These are phyloP conservation scores for Hyalella azteca DNA, from an alignment of 2,888 invertebrate genomes.

Conservation along the genomic window DNA sequence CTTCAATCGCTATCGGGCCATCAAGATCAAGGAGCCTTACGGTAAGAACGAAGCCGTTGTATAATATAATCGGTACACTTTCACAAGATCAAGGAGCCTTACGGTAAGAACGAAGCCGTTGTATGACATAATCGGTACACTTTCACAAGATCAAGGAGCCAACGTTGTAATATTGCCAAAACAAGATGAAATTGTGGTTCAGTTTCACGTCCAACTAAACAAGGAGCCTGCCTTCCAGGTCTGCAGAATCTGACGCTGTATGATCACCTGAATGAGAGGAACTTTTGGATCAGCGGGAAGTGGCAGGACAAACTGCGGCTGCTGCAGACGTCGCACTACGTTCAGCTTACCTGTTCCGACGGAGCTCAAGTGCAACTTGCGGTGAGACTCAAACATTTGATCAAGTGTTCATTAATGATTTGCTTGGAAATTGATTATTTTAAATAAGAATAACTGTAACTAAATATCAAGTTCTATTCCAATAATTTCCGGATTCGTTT, in stretches of 20 bases:
- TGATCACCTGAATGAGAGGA: background rate
- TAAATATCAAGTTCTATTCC: no score
- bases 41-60: background rate
- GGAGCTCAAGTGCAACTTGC: background rate
- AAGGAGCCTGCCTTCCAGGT: no score
- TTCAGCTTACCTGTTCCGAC: background rate
- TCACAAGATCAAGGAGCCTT: background rate
- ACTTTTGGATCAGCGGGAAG: background rate
- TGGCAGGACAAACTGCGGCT: background rate
- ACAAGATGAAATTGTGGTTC: no score
- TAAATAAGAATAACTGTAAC: no score
- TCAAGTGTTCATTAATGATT: no score
- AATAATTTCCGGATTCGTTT: no score
- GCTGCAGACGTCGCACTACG: background rate
- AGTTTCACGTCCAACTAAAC: no score
- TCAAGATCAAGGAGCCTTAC: background rate
- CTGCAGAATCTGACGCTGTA: background rate
- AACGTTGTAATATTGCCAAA: no score
- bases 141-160: background rate
- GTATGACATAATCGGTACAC: no score
- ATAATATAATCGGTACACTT: no score
- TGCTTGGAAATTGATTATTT: no score
- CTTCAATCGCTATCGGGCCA: background rate
- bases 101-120: background rate
- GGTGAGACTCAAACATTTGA: no score